These are phyloP conservation scores for western clawed frog (Xenopus tropicalis) DNA, from an alignment of 2,113 vertebrate species.

Conservation along the genomic window DNA sequence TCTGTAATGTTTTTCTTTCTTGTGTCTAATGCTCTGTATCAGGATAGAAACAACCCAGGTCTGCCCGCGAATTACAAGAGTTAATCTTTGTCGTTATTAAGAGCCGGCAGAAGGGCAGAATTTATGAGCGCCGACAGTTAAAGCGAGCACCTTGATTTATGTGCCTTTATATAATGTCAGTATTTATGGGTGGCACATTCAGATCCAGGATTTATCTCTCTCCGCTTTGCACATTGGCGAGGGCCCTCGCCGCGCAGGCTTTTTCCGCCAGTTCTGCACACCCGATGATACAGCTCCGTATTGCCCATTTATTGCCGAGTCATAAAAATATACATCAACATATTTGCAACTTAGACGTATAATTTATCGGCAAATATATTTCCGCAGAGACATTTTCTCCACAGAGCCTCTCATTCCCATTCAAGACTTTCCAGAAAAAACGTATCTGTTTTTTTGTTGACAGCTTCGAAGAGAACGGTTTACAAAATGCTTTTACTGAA, in stretches of 20 bases:
- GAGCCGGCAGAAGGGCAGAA: neutral
- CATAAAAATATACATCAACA: too few relatives aligned
- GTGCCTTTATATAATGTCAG: neutral
- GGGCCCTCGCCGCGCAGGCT: neutral
- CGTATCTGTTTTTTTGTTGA: too few relatives aligned
- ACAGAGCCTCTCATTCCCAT: too few relatives aligned
- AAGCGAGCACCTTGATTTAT: neutral
- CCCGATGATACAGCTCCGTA: too few relatives aligned
- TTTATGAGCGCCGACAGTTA: neutral
- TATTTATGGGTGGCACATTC: neutral
- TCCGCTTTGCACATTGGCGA: neutral
- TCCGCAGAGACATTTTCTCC: too few relatives aligned
- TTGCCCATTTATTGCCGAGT: too few relatives aligned
- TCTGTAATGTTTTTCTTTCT: neutral
- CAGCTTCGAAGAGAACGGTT: too few relatives aligned
- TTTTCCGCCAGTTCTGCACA: too few relatives aligned
- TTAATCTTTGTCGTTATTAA: constrained; percentile 10
- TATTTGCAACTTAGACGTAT: too few relatives aligned
- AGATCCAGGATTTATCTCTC: neutral
- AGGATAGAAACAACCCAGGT: neutral
- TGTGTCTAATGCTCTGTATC: constrained; percentile 2
- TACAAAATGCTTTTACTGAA: too few relatives aligned
- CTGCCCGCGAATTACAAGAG: neutral
- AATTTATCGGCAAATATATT: too few relatives aligned
- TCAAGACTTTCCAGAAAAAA: too few relatives aligned